phyloP scores from a whole-genome alignment of 2,797 vertebrate species.

The Eremophila alpestris region DNA sequence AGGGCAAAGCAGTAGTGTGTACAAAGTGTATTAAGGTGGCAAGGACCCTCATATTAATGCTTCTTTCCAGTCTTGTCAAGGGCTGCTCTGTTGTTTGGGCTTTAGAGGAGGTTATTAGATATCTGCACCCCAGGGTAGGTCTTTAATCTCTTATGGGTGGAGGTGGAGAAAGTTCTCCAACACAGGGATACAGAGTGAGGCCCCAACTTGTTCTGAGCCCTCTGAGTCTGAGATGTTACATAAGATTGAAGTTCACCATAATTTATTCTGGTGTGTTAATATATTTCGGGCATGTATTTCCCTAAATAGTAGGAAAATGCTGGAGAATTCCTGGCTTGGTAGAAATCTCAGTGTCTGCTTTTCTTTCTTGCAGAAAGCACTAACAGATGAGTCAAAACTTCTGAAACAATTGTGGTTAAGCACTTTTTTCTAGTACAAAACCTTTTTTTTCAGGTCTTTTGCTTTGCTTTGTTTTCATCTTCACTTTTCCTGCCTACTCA shows the following conservation, averaged over 20 bases:
- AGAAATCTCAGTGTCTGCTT: not conserved
- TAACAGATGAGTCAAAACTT: not conserved
- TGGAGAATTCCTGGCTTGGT: not conserved
- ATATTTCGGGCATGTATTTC: not conserved
- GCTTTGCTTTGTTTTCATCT: not conserved
- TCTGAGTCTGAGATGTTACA: slow-evolving; percentile 20
- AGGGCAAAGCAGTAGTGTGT: not conserved
- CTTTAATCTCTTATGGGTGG: slow-evolving; percentile 27
- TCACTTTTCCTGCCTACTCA: not conserved
- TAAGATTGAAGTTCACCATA: slow-evolving; percentile 36
- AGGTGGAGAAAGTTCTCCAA: slow-evolving; percentile 14
- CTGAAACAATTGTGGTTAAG: not conserved
- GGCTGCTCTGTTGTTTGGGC: not conserved
- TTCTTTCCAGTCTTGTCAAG: not conserved
- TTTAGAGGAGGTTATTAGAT: not conserved
- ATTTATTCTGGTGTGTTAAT: not conserved
- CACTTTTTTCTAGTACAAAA: not conserved
- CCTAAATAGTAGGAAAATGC: not conserved
- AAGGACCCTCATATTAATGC: not conserved
- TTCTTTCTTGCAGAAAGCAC: not conserved
- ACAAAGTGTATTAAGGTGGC: not conserved
- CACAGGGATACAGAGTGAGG: not conserved
- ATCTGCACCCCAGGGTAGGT: not conserved
- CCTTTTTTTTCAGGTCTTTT: not conserved
- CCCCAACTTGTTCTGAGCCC: not conserved